phyloP scores from a whole-genome alignment of 2,797 vertebrate species.

The Muraenolepis orangiensis region DNA sequence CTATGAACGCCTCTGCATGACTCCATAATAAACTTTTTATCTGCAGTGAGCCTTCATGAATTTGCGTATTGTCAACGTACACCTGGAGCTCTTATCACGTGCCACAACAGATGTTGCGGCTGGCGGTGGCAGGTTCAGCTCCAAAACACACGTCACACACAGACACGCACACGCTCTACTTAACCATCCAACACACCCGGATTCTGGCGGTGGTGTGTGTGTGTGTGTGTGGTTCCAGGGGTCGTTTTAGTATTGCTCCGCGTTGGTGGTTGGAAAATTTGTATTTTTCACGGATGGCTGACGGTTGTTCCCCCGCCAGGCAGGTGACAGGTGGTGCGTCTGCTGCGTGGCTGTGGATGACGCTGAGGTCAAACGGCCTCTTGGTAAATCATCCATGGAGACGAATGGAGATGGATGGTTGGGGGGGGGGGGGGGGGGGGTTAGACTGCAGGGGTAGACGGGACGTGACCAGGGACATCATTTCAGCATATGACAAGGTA shows the following conservation, averaged over 20 bases:
- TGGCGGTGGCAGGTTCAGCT: conserved; percentile 55
- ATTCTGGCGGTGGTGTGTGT: conserved; percentile 39
- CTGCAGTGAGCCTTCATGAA: too few species aligned
- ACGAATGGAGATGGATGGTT: too few species aligned
- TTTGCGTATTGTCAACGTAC: too few species aligned
- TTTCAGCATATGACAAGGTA: too few species aligned
- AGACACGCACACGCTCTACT: conserved; percentile 72
- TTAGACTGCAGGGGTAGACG: too few species aligned
- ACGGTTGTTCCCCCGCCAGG: conserved; percentile 61
- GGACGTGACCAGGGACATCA: too few species aligned
- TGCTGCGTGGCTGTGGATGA: conserved; percentile 58
- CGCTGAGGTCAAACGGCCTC: conserved; percentile 58
- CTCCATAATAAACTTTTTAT: too few species aligned
- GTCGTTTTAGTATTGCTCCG: too few species aligned
- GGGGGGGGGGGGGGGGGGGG: neutral
- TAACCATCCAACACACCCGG: conserved; percentile 36
- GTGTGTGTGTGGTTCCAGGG: conserved; percentile 27
- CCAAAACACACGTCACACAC: conserved; percentile 57
- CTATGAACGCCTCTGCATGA: too few species aligned
- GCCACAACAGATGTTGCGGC: too few species aligned
- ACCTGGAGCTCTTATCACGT: too few species aligned
- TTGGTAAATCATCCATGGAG: conserved; percentile 58
- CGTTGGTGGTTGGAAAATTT: conserved; percentile 62
- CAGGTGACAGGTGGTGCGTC: conserved; percentile 67
- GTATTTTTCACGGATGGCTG: conserved; percentile 61